Conservation (phyloP, 2,797 vertebrate genomes). For the Pteropus rufus region DNA sequence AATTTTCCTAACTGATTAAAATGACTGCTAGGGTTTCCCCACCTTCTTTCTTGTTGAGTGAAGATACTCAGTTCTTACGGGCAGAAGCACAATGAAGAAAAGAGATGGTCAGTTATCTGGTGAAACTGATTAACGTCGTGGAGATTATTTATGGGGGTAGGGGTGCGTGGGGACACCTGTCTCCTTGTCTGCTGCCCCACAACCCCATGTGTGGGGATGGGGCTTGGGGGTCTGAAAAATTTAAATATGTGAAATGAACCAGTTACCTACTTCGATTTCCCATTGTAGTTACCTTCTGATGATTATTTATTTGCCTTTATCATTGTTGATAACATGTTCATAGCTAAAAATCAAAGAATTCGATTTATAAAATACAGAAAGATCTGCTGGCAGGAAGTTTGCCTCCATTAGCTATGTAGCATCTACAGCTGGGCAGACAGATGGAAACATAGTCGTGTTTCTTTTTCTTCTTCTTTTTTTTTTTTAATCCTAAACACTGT, state of each 20-base stretch:
- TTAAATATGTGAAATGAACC: background rate
- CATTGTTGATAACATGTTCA: slow-evolving; percentile 61
- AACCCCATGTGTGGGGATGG: fast-evolving
- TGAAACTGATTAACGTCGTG: background rate
- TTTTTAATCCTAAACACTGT: slow-evolving; percentile 45
- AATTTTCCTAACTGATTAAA: slow-evolving; percentile 6
- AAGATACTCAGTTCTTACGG: background rate
- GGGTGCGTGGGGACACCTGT: fast-evolving
- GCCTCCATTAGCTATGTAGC: slow-evolving; percentile 64
- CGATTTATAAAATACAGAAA: slow-evolving; percentile 64
- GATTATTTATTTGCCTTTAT: slow-evolving; percentile 59
- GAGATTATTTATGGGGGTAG: background rate
- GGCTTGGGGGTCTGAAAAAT: background rate
- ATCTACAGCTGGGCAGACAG: slow-evolving; percentile 78
- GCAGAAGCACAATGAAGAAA: background rate
- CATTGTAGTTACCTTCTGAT: background rate
- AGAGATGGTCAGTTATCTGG: background rate
- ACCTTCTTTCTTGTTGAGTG: background rate
- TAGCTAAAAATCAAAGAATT: slow-evolving; percentile 67
- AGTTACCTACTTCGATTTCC: background rate
- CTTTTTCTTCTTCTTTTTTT: slow-evolving; percentile 56
- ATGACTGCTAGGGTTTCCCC: background rate
- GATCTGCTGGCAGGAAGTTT: slow-evolving; percentile 66
- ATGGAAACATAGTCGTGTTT: slow-evolving; percentile 67
- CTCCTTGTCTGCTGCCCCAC: background rate